A percentile compares a stretch with the other conserved stretches of the same genome.
Evolutionary conservation across 2,113 vertebrate genomes (phyloP).

Genomic region (Ciconia maguari): DNA sequence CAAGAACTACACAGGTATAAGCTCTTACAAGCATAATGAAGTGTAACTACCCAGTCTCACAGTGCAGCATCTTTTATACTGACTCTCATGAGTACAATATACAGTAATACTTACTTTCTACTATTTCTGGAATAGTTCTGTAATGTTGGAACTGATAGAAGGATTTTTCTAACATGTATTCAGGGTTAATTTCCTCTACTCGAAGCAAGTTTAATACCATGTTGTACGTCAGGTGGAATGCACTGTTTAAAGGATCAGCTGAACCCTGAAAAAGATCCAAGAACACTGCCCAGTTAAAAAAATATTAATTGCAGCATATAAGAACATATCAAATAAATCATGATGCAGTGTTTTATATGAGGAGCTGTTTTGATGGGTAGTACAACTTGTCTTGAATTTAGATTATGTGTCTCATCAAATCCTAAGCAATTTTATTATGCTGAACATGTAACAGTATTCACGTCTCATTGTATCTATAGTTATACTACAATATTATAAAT

Average conservation of each 20-base stretch:
- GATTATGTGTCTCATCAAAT: neutral
- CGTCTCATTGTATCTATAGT: neutral
- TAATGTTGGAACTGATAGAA: slow-evolving; percentile 99
- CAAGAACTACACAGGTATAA: neutral
- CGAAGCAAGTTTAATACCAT: slow-evolving; percentile 97
- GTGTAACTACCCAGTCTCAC: neutral
- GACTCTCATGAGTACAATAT: neutral
- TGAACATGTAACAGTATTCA: neutral
- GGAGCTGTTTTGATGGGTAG: neutral
- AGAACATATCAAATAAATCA: neutral
- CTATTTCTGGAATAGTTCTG: slow-evolving; percentile 93
- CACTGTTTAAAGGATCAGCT: slow-evolving; percentile 95
- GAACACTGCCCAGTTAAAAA: neutral
- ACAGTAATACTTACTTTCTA: slow-evolving; percentile 85
- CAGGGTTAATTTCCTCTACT: slow-evolving; percentile 98
- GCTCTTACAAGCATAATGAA: neutral
- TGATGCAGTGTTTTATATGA: neutral
- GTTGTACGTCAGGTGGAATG: slow-evolving; percentile 98
- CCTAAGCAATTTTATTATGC: neutral
- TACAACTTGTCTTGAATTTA: neutral
- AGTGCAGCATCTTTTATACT: neutral
- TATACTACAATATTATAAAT: neutral
- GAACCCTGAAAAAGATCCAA: slow-evolving; percentile 77
- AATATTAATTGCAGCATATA: neutral
- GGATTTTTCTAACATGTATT: slow-evolving; percentile 99